phyloP scores from a whole-genome alignment of 37 sponge, comb jelly and placozoan genomes.

The Axinella damicornis region DNA sequence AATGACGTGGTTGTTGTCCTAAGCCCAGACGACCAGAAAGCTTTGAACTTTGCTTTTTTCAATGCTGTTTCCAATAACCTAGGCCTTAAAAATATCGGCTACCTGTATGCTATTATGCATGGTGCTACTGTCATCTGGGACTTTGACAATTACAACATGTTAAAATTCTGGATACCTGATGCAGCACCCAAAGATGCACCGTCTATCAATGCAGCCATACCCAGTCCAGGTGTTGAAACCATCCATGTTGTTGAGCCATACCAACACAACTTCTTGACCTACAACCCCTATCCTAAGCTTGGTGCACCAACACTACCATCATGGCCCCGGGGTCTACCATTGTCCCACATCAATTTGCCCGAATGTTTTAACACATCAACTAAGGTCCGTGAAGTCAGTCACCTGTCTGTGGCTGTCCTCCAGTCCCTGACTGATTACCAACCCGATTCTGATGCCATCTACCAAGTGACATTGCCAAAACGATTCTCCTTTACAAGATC shows the following conservation, averaged over 20 bases:
- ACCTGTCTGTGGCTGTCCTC: conserved; percentile 28
- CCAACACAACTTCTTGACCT: conserved; percentile 28
- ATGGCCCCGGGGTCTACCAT: conserved; percentile 73
- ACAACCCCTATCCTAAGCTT: conserved; percentile 66
- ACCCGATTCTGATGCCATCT: conserved; percentile 75
- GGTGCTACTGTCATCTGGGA: conserved; percentile 75
- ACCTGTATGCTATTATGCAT: conserved; percentile 56
- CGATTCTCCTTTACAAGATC: conserved; percentile 46
- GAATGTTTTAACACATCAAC: conserved; percentile 23
- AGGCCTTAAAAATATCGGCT: conserved; percentile 74
- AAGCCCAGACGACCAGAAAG: too few relatives aligned
- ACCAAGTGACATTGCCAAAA: conserved; percentile 49
- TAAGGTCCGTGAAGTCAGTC: background rate
- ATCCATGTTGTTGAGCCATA: conserved; percentile 31
- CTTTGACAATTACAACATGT: conserved; percentile 69
- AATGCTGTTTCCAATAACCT: too few relatives aligned
- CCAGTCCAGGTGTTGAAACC: background rate
- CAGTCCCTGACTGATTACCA: conserved; percentile 65
- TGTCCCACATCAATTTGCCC: conserved; percentile 31
- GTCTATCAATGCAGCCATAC: conserved; percentile 22
- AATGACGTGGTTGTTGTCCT: too few relatives aligned
- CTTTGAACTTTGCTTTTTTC: too few relatives aligned
- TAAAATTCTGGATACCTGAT: conserved; percentile 62
- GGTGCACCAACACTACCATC: conserved; percentile 53
- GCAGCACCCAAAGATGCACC: conserved; percentile 50